Evolutionary conservation across 2,113 vertebrate species (phyloP), one percentile per base, ranked within the genome.

Genomic region (Onychorhynchus coronatus): DNA sequence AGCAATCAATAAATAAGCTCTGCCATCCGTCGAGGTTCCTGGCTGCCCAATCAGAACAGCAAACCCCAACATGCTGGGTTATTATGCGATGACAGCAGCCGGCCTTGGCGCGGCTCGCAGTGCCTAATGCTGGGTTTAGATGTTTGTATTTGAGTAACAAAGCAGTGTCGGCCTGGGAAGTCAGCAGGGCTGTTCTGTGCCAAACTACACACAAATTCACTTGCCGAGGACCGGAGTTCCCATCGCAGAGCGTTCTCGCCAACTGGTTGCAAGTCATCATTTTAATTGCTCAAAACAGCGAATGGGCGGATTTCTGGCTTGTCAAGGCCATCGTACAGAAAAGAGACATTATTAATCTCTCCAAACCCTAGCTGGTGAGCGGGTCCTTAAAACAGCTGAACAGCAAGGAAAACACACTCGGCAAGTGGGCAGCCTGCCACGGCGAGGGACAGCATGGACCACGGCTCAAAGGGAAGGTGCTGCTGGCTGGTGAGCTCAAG

Each of bases 41-140:
- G 90, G 93, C 97, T 97, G 96, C 95, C 97, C 97, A 91, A 80
- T 94, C 97, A 93, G 92, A 97, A 93, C 37, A 92, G 80, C 85
- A 79, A 85, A 85, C 42, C 68, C 89, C 95, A 85, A 70, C 67
- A 68, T 37, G 79, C 90, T 84, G 70, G 68, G 97, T 97, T 93
- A 95, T 98, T 97, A 91, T 82, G 96, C 16, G 46, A 53, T 27
- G 90, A 85, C 97, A 97, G 95, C 95, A 97, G 95, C 93, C 72
- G 20, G 94, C 89, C 95, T 80, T 95, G 97, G 97, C 94, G 89
- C 28, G 0, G 55, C 67, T 91, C 31, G 4, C 93, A 37, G 82
- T 18, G 74, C 94, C 93, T 96, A 93, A 90, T n/a, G 91, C 93
- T 92, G 91, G 86, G 50, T 94, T 97, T 88, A 89, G 85, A 96